Evolutionary conservation across 2,888 invertebrate genomes (phyloP).

Genomic region (Melikaiella ostensackeni): DNA sequence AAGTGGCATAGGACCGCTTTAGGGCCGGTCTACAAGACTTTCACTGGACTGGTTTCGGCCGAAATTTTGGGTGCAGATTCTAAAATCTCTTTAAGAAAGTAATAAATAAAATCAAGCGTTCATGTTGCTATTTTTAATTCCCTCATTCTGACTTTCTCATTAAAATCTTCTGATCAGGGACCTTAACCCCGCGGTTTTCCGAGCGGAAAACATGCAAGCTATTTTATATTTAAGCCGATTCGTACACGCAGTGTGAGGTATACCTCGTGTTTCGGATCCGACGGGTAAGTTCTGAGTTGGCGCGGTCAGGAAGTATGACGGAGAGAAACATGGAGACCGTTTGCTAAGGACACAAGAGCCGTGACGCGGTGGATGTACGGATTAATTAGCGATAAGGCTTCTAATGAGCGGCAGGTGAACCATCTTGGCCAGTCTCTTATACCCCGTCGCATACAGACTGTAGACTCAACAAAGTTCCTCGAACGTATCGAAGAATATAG

Average conservation of each 20-base stretch:
- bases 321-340: constrained; percentile 52
- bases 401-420: constrained; percentile 77
- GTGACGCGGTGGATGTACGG: constrained; percentile 74
- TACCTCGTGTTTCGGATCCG: constrained; percentile 30
- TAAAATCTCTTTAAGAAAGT: no score
- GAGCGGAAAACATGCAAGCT: constrained; percentile 22
- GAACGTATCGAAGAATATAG: neutral
- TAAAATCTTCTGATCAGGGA: constrained; percentile 10
- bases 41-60: no score
- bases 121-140: no score
- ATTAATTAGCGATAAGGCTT: constrained; percentile 77
- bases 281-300: constrained; percentile 46
- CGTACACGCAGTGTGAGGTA: neutral
- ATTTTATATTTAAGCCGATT: neutral
- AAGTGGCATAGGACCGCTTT: no score
- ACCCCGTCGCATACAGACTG: constrained; percentile 38
- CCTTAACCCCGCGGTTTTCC: neutral
- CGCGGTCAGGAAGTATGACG: constrained; percentile 70
- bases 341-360: constrained; percentile 73
- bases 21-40: no score
- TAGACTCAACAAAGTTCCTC: neutral
- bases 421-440: constrained; percentile 61
- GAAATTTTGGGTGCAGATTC: no score
- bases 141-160: neutral
- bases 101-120: no score